These are phyloP conservation scores for Dastarcus helophoroides DNA, from an alignment of 2,888 invertebrate genomes.

Conservation along the genomic window DNA sequence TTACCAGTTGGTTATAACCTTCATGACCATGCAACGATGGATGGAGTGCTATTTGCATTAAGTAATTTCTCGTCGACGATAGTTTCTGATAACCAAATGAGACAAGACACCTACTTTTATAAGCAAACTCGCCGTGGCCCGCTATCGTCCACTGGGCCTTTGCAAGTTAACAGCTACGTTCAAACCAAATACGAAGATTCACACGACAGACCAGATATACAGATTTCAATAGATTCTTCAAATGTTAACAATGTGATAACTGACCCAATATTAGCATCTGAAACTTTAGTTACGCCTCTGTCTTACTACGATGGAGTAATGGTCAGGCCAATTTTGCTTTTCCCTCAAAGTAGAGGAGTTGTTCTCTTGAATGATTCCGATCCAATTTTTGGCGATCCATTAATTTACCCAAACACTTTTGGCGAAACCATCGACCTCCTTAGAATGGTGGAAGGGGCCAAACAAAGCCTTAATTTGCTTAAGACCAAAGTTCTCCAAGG, in stretches of 20 bases:
- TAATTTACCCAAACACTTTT: slow-evolving; percentile 61
- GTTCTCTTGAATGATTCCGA: slow-evolving; percentile 53
- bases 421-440: slow-evolving; percentile 51
- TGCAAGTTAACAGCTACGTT: slow-evolving; percentile 49
- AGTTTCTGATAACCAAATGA: slow-evolving; percentile 33
- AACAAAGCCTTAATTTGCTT: slow-evolving; percentile 47
- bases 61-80: slow-evolving; percentile 45
- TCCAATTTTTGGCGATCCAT: slow-evolving; percentile 59
- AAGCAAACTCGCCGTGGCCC: slow-evolving; percentile 40
- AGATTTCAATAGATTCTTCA: slow-evolving; percentile 50
- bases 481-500: slow-evolving; percentile 46
- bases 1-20: slow-evolving; percentile 62
- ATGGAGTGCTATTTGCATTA: slow-evolving; percentile 44
- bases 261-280: slow-evolving; percentile 40
- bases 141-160: slow-evolving; percentile 42
- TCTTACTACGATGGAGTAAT: slow-evolving; percentile 52
- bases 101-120: slow-evolving; percentile 38
- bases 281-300: slow-evolving; percentile 41
- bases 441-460: slow-evolving; percentile 48
- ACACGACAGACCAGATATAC: slow-evolving; percentile 49
- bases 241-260: slow-evolving; percentile 45
- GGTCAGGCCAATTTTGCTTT: slow-evolving; percentile 49
- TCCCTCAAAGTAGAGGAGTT: slow-evolving; percentile 52
- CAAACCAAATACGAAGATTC: slow-evolving; percentile 44
- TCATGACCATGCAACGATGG: slow-evolving; percentile 62